Evolutionary conservation across 2,797 vertebrate genomes (phyloP), one percentile per base, ranked within the genome.

Genomic region (Mormyrops attenuatus): DNA sequence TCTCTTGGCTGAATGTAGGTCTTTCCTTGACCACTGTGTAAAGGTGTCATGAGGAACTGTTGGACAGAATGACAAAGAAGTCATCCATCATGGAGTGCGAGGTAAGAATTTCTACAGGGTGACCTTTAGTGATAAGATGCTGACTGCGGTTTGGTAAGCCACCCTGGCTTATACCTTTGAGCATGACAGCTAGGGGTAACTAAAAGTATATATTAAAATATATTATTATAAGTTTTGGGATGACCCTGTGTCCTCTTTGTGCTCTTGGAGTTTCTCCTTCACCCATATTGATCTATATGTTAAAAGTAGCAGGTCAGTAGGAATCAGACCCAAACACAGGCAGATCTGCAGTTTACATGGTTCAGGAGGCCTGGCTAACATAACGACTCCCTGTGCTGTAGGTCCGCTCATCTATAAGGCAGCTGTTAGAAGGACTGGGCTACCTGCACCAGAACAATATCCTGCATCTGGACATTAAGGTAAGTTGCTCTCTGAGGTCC

Each of bases 31-130:
- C 92, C 38, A 1, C 87, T 15, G 15, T 82, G 1, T 85, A 30
- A 92, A 99, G 99, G 92, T 99, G 98, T 89, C 96, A 98, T 26
- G 99, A 99, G 89, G 98, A 99, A 91, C 93, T 99, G 90, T 94
- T 99, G 50, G 98, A 99, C 88, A 96, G 97, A 93, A 96, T 99
- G 92, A 96, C 93, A 30, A 97, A 95, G 93, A 99, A 98, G 92
- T 94, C 97, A 47, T 95, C 95, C 0, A 92, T 99, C 49, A 96
- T 96, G 86, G 99, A 99, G 94, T 97, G 97, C 0, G 98, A 99
- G 95, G 99, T 99, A 93, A 95, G 98, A 93, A 80, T 73, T 73
- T 5, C 13, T 30, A 73, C 22, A 88, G 44, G 63, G 44, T 49
- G 57, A 9, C 57, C 87, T 60, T 47, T 5, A 57, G 53, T 34